A percentile compares a stretch with the other conserved stretches of the same genome.
Evolutionary conservation across 2,797 vertebrate genomes (phyloP).

Genomic region (Pterois miles): DNA sequence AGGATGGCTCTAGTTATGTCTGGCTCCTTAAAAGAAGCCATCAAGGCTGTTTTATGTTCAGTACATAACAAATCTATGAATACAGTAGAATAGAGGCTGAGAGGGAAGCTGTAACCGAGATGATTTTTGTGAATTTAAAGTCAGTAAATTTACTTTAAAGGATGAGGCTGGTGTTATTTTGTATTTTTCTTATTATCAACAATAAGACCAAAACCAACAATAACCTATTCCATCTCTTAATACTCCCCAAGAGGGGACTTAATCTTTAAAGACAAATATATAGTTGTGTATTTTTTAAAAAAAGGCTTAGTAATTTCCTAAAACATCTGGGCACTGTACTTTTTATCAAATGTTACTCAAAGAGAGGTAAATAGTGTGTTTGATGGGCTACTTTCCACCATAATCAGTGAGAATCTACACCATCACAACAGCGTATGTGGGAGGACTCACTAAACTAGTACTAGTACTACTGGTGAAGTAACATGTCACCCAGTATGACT

Average conservation of each 20-base stretch:
- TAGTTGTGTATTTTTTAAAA: background rate
- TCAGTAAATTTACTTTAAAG: background rate
- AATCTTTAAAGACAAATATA: background rate
- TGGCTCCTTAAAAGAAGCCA: slow-evolving; percentile 20
- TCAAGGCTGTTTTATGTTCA: slow-evolving; percentile 2
- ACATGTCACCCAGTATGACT: background rate
- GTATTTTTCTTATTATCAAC: background rate
- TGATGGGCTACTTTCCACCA: background rate
- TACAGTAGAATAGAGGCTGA: background rate
- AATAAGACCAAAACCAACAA: background rate
- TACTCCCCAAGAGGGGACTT: too few relatives aligned
- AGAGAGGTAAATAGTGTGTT: background rate
- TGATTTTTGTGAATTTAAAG: background rate
- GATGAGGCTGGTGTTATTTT: background rate
- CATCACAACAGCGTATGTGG: background rate
- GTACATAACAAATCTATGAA: background rate
- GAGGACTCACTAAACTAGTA: background rate
- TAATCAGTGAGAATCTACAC: background rate
- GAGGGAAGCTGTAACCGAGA: background rate
- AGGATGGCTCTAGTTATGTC: slow-evolving; percentile 25
- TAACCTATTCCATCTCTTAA: background rate
- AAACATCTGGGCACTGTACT: background rate
- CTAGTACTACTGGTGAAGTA: background rate
- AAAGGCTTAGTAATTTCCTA: background rate
- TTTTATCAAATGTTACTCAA: background rate